Conservation (phyloP, 2,113 vertebrate species). For the Microcebus lehilahytsara region DNA sequence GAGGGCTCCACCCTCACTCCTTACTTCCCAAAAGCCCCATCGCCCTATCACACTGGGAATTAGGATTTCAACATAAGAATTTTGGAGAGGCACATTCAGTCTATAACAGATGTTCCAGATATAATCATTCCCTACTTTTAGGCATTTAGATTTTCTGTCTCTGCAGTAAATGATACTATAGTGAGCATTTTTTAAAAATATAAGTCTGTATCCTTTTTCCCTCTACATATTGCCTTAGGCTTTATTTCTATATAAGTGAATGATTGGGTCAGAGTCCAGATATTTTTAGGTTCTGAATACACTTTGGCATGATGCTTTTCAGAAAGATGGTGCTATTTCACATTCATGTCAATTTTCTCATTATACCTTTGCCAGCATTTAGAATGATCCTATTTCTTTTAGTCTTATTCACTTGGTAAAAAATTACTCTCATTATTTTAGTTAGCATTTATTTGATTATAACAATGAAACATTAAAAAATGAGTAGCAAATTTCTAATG, state of each 20-base stretch:
- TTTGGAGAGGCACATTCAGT: background rate
- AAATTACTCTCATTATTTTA: background rate
- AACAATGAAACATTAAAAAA: conserved; percentile 3
- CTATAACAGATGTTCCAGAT: background rate
- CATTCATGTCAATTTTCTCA: background rate
- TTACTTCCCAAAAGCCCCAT: background rate
- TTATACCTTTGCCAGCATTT: background rate
- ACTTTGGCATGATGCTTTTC: background rate
- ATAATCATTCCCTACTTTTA: background rate
- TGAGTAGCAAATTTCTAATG: conserved; percentile 14
- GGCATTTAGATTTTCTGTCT: background rate
- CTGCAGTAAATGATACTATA: background rate
- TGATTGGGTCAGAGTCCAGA: background rate
- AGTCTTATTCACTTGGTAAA: background rate
- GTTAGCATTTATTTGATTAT: conserved; percentile 5
- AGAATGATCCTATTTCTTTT: background rate
- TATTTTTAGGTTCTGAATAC: background rate
- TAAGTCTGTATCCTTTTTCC: background rate
- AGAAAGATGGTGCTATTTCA: background rate
- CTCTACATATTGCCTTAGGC: background rate
- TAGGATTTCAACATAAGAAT: background rate
- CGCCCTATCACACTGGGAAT: background rate
- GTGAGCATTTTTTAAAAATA: background rate
- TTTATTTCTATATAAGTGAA: background rate
- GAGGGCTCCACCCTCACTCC: background rate